A percentile compares a stretch with the other conserved stretches of the same genome.
phyloP scores from a whole-genome alignment of 2,113 vertebrate genomes.

The Pionites leucogaster region DNA sequence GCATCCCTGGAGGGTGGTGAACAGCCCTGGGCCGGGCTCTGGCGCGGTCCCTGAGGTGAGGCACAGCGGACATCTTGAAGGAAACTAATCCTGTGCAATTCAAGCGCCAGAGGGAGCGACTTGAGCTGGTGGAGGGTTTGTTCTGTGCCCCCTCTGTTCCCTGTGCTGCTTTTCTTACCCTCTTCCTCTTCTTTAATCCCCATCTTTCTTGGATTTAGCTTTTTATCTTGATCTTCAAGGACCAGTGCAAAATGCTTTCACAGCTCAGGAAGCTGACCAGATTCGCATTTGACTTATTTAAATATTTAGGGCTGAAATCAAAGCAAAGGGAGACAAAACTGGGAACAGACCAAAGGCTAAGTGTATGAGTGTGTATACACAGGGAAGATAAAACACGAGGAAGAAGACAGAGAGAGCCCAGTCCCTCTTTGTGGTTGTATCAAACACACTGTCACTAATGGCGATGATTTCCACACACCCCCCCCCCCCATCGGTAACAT shows the following conservation, averaged over 20 bases:
- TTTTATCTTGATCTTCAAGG: not conserved
- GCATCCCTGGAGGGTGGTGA: not conserved
- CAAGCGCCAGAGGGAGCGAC: not conserved
- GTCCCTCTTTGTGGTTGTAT: not conserved
- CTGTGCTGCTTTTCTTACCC: accelerated
- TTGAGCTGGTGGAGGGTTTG: not conserved
- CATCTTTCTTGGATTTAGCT: not conserved
- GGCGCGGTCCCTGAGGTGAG: not conserved
- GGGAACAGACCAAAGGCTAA: not conserved
- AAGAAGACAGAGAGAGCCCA: not conserved
- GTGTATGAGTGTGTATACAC: not conserved
- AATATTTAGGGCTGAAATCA: not conserved
- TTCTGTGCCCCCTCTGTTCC: not conserved
- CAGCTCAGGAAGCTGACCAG: not conserved
- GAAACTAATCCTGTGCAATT: not conserved
- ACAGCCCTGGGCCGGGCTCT: accelerated
- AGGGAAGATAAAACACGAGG: not conserved
- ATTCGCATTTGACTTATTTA: not conserved
- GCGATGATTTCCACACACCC: not conserved
- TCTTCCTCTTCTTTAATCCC: not conserved
- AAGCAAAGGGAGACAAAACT: not conserved
- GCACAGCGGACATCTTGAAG: not conserved
- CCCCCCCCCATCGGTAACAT: not conserved
- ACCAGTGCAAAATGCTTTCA: accelerated
- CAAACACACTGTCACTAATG: constrained; percentile 4